Conservation (phyloP, 1,140 invertebrate genomes). For the Zaprionus vittiger region DNA sequence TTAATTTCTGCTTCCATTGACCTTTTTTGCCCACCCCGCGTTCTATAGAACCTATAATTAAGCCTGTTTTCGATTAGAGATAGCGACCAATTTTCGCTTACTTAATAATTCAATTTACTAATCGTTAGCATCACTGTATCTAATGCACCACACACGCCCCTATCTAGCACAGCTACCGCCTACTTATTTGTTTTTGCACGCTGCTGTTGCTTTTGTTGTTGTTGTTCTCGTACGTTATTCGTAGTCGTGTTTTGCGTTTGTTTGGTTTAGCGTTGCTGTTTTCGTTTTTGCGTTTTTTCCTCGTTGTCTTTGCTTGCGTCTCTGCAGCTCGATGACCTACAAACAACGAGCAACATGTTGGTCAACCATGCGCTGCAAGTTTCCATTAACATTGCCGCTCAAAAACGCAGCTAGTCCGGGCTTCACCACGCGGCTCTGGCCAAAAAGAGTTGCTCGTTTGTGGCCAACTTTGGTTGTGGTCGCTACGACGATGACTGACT, state of each 20-base stretch:
- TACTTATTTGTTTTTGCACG: slow-evolving; percentile 22
- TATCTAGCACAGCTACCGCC: slow-evolving; percentile 21
- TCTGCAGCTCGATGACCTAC: slow-evolving; percentile 68
- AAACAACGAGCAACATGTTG: slow-evolving; percentile 74
- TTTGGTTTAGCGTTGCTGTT: slow-evolving; percentile 1
- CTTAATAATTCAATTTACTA: slow-evolving; percentile 28
- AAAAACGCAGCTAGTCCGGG: slow-evolving; percentile 50
- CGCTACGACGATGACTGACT: neutral
- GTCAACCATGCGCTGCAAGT: slow-evolving; percentile 81
- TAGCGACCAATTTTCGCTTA: slow-evolving; percentile 22
- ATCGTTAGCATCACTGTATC: slow-evolving; percentile 28
- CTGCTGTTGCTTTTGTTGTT: neutral
- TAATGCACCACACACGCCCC: slow-evolving; percentile 36
- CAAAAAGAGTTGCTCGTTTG: slow-evolving; percentile 47
- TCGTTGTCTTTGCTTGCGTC: slow-evolving; percentile 22
- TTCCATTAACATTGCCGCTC: slow-evolving; percentile 75
- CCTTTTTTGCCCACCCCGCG: slow-evolving; percentile 47
- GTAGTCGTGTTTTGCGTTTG: neutral
- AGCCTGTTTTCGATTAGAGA: slow-evolving; percentile 31
- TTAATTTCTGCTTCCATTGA: slow-evolving; percentile 59
- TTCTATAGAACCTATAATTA: slow-evolving; percentile 48
- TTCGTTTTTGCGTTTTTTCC: slow-evolving; percentile 13
- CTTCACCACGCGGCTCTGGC: slow-evolving; percentile 40
- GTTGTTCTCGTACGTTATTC: neutral
- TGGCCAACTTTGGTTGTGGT: slow-evolving; percentile 52